These are phyloP conservation scores for Drosophila burlai DNA, from an alignment of 1,140 invertebrate genomes.

Conservation along the genomic window DNA sequence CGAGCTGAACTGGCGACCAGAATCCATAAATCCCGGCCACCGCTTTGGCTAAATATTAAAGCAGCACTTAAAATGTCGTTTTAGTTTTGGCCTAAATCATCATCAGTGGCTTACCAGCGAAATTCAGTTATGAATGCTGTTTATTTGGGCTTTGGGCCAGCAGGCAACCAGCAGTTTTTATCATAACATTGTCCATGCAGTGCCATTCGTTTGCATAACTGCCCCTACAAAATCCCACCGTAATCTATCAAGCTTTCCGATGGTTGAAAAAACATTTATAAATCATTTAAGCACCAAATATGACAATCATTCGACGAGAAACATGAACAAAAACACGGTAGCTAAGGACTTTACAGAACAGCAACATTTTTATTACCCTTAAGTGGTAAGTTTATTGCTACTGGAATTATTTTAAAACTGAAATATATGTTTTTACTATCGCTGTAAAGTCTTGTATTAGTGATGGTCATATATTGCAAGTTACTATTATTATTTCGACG, in stretches of 20 bases:
- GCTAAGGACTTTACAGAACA: too few species aligned
- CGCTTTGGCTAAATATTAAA: conserved; percentile 14
- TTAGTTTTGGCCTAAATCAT: conserved; percentile 7
- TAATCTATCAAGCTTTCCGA: conserved; percentile 47
- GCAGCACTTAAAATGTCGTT: conserved; percentile 6
- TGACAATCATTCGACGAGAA: conserved; percentile 38
- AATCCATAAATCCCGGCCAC: background rate
- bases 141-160: conserved; percentile 21
- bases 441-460: background rate
- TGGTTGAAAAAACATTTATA: conserved; percentile 51
- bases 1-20: background rate
- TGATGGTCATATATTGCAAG: background rate
- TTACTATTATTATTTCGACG: background rate
- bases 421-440: background rate
- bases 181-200: conserved; percentile 21
- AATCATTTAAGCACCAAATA: conserved; percentile 59
- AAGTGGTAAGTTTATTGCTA: background rate
- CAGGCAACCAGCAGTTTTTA: conserved; percentile 35
- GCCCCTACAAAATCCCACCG: conserved; percentile 22
- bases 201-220: conserved; percentile 16
- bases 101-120: conserved; percentile 16
- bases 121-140: conserved; percentile 15
- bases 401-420: background rate
- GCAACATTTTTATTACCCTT: conserved; percentile 5
- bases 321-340: conserved; percentile 14